Percentiles rank a stretch among this genome's conserved stretches.
These are phyloP conservation scores for Rhynchomys soricoides DNA, from an alignment of 2,113 vertebrate species.

Conservation along the genomic window DNA sequence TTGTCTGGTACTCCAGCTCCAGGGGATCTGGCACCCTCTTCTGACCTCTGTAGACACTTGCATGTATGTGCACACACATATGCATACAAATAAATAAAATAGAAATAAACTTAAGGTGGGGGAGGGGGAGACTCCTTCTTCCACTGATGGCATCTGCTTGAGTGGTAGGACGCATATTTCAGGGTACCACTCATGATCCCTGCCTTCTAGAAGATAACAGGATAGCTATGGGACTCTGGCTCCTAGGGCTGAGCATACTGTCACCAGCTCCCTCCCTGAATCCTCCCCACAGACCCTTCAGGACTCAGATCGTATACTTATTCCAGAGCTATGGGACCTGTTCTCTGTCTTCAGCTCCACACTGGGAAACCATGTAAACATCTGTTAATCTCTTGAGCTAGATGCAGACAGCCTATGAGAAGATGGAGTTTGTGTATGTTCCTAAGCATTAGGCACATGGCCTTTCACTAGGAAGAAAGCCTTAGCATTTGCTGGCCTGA, in stretches of 20 bases:
- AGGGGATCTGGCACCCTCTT: not conserved
- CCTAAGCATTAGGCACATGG: not conserved
- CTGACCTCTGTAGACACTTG: not conserved
- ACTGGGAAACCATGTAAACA: not conserved
- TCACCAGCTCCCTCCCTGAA: no score
- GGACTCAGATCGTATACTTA: not conserved
- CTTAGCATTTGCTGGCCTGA: not conserved
- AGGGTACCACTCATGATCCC: not conserved
- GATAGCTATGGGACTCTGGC: not conserved
- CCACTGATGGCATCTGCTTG: not conserved
- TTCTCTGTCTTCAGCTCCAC: not conserved
- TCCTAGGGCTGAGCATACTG: not conserved
- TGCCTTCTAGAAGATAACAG: not conserved
- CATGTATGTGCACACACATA: not conserved
- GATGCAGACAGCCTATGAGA: not conserved
- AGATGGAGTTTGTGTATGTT: not conserved
- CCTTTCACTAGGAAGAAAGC: slow-evolving; percentile 18
- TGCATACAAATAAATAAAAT: not conserved
- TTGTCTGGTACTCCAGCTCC: not conserved
- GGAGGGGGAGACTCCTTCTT: not conserved
- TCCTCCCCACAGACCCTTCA: not conserved
- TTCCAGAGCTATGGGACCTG: not conserved
- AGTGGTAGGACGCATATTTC: not conserved
- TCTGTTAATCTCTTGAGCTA: not conserved
- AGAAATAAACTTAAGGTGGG: not conserved